Conservation (phyloP, 2,113 vertebrate species). For the Notechis scutatus region DNA sequence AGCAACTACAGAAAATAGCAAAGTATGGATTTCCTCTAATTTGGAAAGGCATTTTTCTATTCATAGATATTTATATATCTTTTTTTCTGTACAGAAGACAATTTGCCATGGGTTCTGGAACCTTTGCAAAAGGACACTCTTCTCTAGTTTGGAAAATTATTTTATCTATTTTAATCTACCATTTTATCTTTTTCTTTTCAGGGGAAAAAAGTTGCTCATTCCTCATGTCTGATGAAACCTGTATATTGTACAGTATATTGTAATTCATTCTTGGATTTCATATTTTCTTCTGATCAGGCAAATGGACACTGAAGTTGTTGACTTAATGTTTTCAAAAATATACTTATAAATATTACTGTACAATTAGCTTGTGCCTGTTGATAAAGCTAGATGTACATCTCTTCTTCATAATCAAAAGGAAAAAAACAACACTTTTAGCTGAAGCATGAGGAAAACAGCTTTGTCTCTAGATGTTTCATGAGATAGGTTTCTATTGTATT, state of each 20-base stretch:
- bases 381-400: background rate
- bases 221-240: background rate
- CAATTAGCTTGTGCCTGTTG: background rate
- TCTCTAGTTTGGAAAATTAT: no score
- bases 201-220: background rate
- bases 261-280: background rate
- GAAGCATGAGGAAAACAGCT: background rate
- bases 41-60: background rate
- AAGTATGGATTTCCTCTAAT: background rate
- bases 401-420: background rate
- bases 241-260: background rate
- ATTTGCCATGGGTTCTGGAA: background rate
- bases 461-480: constrained; percentile 4
- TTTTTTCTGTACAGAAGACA: background rate
- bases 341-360: background rate
- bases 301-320: background rate
- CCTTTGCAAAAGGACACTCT: background rate
- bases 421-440: background rate
- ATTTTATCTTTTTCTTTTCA: background rate
- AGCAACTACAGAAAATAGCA: background rate
- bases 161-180: no score
- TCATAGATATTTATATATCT: background rate
- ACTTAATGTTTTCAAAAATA: background rate
- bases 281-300: background rate
- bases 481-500: background rate